Base-by-base conservation (phyloP, 1,140 invertebrate genomes). In the Trachelipus rathkii region DNA sequence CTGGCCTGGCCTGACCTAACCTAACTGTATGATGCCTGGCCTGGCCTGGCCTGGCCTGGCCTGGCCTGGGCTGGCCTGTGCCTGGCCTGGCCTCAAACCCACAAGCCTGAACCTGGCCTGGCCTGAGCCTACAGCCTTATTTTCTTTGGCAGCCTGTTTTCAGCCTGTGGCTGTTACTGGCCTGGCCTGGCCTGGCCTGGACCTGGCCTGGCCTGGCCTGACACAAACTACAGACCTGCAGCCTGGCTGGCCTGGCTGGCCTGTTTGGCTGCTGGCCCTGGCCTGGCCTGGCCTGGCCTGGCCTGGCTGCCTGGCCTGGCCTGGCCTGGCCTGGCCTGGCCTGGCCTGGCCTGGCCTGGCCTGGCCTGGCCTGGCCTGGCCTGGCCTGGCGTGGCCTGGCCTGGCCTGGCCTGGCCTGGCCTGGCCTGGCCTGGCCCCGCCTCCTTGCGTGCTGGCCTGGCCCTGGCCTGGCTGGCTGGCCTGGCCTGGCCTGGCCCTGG, bases 1-100 rank as follows among this genome's bases (percentile, higher is more conserved):
- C 72, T 69, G 71, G 72, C 44, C 72, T 81, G 67, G 74, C 78
- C 78, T 80, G 71, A 45, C 71, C 73, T 77, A 50, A 72, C 76
- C 72, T 73, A 74, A 74, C 72, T 24, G 53, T 10, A 74, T 24
- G 10, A 68, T 10, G 21, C 72, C 72, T 73, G 21, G 21, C 72
- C 44, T 73, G 21, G 21, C 72, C 72, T 74, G 21, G 43, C 72
- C 72, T 73, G 21, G 43, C 43, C 72, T 73, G 43, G 72, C 72
- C 72, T 74, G 80, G 53, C 79, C 45, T 43, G 77, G 70, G 76
- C 72, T 73, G 21, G 60, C 44, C 71, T 74, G 70, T 60, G 10
- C 43, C 72, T 73, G 53, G 43, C 72, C 72, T 73, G 43, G 43
- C 72, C 72, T 68, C 11, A 69, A 10, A 10, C 19, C 10, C 10